phyloP scores from a whole-genome alignment of 1,140 invertebrate genomes.

The Glossosoma conforme region DNA sequence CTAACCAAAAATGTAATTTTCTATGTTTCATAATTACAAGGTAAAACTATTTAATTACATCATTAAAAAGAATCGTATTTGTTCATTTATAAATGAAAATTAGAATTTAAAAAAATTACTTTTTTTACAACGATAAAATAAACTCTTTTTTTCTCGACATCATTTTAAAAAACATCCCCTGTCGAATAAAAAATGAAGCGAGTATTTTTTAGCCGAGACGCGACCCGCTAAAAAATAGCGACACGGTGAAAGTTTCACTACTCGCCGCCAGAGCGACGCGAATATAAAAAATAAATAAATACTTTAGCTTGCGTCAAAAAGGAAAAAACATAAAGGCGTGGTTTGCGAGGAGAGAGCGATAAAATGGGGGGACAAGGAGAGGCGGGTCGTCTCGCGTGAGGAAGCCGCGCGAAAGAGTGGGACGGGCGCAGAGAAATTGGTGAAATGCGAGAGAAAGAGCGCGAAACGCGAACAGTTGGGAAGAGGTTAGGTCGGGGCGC shows the following conservation, averaged over 20 bases:
- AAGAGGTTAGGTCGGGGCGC: constrained; percentile 22
- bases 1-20: too few species aligned
- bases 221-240: background rate
- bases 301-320: constrained; percentile 3
- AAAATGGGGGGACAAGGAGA: constrained; percentile 29
- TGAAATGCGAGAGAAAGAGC: constrained; percentile 17
- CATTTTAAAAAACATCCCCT: too few species aligned
- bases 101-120: too few species aligned
- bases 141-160: too few species aligned
- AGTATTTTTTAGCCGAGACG: background rate
- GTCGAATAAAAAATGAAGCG: too few species aligned
- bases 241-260: constrained; percentile 15
- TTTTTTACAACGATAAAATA: too few species aligned
- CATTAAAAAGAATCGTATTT: too few species aligned
- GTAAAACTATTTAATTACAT: too few species aligned
- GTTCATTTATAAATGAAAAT: too few species aligned
- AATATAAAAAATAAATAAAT: constrained; percentile 3
- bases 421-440: constrained; percentile 20
- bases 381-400: constrained; percentile 23
- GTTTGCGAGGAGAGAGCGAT: constrained; percentile 24
- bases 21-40: too few species aligned
- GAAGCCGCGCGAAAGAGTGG: constrained; percentile 11
- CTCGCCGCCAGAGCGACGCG: constrained; percentile 12
- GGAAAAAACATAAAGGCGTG: constrained; percentile 30
- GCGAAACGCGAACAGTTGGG: constrained; percentile 22